Base-by-base conservation (phyloP, 2,888 invertebrate species). In the Hyppa rectilinea region DNA sequence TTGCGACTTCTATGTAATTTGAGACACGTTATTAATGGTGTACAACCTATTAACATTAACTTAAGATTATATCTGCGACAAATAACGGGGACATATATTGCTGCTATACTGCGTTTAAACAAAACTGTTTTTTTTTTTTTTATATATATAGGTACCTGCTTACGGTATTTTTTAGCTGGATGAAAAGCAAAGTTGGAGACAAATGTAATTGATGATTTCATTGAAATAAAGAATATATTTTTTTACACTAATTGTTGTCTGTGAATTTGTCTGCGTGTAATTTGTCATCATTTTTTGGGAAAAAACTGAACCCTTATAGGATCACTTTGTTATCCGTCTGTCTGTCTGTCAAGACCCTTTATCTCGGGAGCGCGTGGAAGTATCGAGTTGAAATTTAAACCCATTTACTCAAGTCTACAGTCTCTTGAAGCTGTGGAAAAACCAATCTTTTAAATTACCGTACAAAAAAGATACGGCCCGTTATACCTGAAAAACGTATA, bases 1-100 rank as follows among this genome's bases (percentile, higher is more conserved):
- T 72, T 36, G 29, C 4, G 17, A 34, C 0, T 76, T 78, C 14
- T 23, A 40, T 78, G 79, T 76, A 72, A 76, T 72, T 56, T 23
- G 10, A 47, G 47, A 38, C 23, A 50, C 10, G 49, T 29, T 29
- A 65, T 73, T 53, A 5, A 62, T 53, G 0, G 5, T 31, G 1
- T 31, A 72, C 34, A 34, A 47, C 17, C 23, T 55, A 45, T 69
- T 65, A 45, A 34, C 14, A 14, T 40, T n/a, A 29, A 36, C 23
- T 14, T 23, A n/a, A n/a, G 17, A 34, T n/a, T 6, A 52, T 52
- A 14, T n/a, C n/a, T 14, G 14, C n/a, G 31, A n/a, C 6, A 53
- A 31, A 53, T 31, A 43, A n/a, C 9, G 9, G 43, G 2, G 20
- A 20, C 7, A 20, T 20, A 45, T n/a, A 10, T 45, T 45, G 4